These are phyloP conservation scores for Troilus luridus DNA, from an alignment of 2,888 invertebrate genomes.

Conservation along the genomic window DNA sequence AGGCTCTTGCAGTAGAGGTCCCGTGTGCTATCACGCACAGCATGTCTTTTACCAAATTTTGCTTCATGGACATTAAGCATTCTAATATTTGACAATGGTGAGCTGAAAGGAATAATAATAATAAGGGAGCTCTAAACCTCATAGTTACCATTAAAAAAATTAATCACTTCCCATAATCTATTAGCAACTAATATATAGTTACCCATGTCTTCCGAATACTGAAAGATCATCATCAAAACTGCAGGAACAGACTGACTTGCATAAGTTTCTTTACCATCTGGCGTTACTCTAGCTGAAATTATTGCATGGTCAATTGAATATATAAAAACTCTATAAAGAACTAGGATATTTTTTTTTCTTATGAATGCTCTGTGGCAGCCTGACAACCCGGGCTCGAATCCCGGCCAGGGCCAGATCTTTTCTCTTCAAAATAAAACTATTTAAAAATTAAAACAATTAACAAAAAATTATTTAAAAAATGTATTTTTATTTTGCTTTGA, in stretches of 20 bases:
- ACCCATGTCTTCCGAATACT: slow-evolving; percentile 95
- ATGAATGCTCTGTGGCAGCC: no score
- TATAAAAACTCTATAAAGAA: background rate
- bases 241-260: slow-evolving; percentile 91
- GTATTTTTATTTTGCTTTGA: background rate
- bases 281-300: slow-evolving; percentile 77
- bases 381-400: no score
- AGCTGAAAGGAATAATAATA: slow-evolving; percentile 72
- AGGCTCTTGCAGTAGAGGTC: slow-evolving; percentile 91
- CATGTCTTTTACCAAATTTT: slow-evolving; percentile 91
- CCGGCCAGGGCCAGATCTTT: no score
- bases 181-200: slow-evolving; percentile 64
- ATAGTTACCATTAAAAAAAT: background rate
- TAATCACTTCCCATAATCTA: background rate
- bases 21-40: slow-evolving; percentile 97
- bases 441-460: no score
- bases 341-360: background rate
- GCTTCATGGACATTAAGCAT: slow-evolving; percentile 94
- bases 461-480: no score
- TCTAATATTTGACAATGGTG: slow-evolving; percentile 97
- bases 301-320: background rate
- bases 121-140: background rate
- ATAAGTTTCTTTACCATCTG: slow-evolving; percentile 82
- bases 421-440: no score
- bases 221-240: slow-evolving; percentile 95